Evolutionary conservation across 2,113 vertebrate genomes (phyloP), one percentile per base, ranked within the genome.

Genomic region (Pterocles orientalis): DNA sequence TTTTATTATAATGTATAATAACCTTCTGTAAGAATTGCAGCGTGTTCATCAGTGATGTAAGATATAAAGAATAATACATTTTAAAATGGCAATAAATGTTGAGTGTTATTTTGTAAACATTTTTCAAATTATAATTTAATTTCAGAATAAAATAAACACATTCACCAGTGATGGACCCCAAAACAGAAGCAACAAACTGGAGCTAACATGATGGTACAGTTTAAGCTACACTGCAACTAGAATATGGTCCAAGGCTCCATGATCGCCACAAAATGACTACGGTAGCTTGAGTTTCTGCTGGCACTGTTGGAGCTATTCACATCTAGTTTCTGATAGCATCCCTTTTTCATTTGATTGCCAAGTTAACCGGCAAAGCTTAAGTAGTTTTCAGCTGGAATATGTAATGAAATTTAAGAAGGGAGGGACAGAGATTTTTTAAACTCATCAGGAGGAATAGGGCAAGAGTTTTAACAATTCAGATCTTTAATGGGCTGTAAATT

Each of bases 351-450:
- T 92, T 82, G 84, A 51, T 65, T 97, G 69, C 69, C 86, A 86
- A 91, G 83, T 78, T 88, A 78, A 60, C 71, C 64, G 70, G 29
- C 28, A 83, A 66, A 80, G 54, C 82, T 71, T 84, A 82, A 92
- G 80, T 24, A 84, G 64, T 82, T 96, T 96, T 91, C 72, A 75
- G 39, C 26, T 95, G 60, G 57, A 95, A 94, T 76, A 39, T 54
- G 56, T 86, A 92, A 94, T 69, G 81, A 91, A 92, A 89, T 94
- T 84, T 87, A 82, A 43, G 66, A 91, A 51, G 29, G 33, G 20
- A 71, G 18, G 8, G 79, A 62, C 47, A 51, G 43, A 64, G 20
- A 25, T 60, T 86, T 93, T 92, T 82, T 92, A 78, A 92, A 84
- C 24, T 85, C 43, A 25, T 85, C 53, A 64, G 33, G 51, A 90